Evolutionary conservation across 2,113 vertebrate species (phyloP), one percentile per base, ranked within the genome.

Genomic region (Albula glossodonta): DNA sequence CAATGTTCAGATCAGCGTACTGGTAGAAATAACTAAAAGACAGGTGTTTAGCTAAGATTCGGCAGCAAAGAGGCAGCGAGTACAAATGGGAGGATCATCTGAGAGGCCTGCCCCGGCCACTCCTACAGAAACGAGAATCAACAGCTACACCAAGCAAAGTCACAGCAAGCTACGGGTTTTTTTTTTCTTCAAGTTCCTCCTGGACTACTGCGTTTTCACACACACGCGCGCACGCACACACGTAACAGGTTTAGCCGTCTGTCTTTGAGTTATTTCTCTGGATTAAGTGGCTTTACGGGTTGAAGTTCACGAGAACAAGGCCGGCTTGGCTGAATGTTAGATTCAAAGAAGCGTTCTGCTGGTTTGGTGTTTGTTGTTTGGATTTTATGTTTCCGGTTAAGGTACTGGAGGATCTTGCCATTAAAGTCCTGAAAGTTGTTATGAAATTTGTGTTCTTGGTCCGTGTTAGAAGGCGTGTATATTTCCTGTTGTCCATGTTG

Each of bases 111-210:
- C 70, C 91, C 90, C 86, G 84, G 85, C 84, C 88, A 94, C 91
- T 89, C 88, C 12, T 88, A 93, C 91, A 25, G 83, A 92, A 94
- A 93, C 85, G 85, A 95, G 94, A 95, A 95, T 96, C 92, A 95
- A 97, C 96, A 93, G 94, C 94, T 95, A 96, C 96, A 97, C 95
- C 94, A 95, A 97, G 96, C 93, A 95, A 96, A 97, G 94, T 97
- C 96, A 98, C 97, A 97, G 95, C 95, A 97, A 96, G 95, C 96
- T 97, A 98, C 96, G 96, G 88, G 80, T 86, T 92, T 86, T 89
- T 90, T 86, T 92, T 86, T 89, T 90, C 82, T 91, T 89, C 80
- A 91, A 92, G 83, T 95, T 93, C 94, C 94, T 93, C 97, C 95
- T 93, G 80, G 85, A 93, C 91, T 91, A 96, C 93, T 92, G 96